phyloP scores from a whole-genome alignment of 1,140 invertebrate genomes.

The Atta texana region DNA sequence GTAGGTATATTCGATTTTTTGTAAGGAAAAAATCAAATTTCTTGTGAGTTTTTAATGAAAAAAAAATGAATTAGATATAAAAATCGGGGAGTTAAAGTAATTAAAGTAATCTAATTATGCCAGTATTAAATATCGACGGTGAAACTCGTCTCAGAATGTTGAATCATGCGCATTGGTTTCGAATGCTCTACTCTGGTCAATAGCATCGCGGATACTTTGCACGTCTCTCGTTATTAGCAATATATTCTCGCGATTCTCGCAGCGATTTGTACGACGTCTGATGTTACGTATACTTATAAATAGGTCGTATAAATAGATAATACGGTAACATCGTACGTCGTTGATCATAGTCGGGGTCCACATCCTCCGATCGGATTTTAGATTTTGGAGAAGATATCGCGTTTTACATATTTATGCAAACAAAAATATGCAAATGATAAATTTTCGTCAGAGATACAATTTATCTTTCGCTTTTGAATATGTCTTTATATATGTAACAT shows the following conservation, averaged over 20 bases:
- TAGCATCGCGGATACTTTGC: conserved; percentile 49
- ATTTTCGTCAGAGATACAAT: neutral
- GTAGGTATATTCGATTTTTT: neutral
- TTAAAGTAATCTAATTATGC: neutral
- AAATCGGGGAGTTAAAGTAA: neutral
- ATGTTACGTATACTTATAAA: conserved; percentile 66
- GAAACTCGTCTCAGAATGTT: conserved; percentile 1
- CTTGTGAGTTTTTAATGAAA: neutral
- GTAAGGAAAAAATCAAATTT: neutral
- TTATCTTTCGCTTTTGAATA: neutral
- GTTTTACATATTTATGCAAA: conserved; percentile 17
- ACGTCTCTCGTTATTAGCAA: conserved; percentile 12
- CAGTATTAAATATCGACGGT: neutral
- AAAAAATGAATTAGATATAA: neutral
- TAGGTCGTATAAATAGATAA: conserved; percentile 71
- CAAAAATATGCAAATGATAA: neutral
- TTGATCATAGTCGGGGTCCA: conserved; percentile 61
- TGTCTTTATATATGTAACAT: neutral
- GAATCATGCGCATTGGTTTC: neutral
- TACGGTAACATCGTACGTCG: conserved; percentile 31
- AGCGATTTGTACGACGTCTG: conserved; percentile 29
- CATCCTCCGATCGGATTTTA: conserved; percentile 53
- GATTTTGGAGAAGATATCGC: neutral
- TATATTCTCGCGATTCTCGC: conserved; percentile 20
- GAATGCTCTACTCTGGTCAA: conserved; percentile 27